Conservation (phyloP, 2,797 vertebrate species). For the Rallus crepitans region DNA sequence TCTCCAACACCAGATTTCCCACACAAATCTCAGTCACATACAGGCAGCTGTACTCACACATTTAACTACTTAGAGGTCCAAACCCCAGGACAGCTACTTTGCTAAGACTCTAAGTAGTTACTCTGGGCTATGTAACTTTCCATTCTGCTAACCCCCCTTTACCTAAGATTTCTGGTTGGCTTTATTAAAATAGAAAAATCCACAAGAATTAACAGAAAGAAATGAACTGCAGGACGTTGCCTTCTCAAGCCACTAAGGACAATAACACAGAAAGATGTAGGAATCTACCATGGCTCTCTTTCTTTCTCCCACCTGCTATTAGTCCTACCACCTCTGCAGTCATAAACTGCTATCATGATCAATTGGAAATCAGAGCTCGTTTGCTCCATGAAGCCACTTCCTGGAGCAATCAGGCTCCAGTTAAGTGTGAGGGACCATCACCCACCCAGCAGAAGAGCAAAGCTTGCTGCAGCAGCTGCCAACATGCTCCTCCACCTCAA, state of each 20-base stretch:
- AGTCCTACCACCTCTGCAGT: background rate
- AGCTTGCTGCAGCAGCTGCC: background rate
- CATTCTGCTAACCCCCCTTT: background rate
- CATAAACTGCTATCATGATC: background rate
- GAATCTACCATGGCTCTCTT: background rate
- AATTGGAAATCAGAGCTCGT: background rate
- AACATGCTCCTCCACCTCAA: fast-evolving
- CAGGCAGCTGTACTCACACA: background rate
- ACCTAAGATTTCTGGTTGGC: background rate
- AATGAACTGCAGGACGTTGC: background rate
- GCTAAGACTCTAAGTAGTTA: background rate
- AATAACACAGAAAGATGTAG: background rate
- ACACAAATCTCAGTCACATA: background rate
- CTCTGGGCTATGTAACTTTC: background rate
- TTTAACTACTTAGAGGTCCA: background rate
- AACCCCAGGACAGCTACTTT: background rate
- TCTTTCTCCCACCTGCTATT: background rate
- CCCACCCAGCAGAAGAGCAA: background rate
- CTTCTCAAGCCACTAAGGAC: background rate
- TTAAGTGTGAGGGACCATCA: background rate
- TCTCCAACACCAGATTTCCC: background rate
- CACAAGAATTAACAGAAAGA: background rate
- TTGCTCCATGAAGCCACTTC: background rate
- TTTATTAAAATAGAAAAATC: background rate
- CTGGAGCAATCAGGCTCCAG: background rate